Evolutionary conservation across 2,888 invertebrate species (phyloP).

Genomic region (Didymodactylos carnosus): DNA sequence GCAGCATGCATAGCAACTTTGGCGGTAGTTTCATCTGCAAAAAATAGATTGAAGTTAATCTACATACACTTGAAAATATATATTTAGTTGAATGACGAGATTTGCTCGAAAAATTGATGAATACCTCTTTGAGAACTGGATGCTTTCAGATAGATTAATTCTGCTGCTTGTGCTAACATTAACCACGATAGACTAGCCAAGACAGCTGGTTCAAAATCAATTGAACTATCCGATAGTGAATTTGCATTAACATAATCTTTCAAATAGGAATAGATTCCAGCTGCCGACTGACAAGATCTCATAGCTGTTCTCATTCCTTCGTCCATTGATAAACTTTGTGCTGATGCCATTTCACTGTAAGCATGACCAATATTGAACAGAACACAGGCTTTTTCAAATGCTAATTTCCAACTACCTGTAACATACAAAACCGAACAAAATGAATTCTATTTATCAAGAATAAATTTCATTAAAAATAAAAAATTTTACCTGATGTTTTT

Average conservation of each 20-base stretch:
- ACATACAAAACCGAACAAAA: neutral
- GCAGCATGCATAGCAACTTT: slow-evolving; percentile 76
- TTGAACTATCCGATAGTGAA: slow-evolving; percentile 80
- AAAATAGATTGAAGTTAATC: neutral
- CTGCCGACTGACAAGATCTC: slow-evolving; percentile 69
- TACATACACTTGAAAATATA: neutral
- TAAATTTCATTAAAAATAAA: neutral
- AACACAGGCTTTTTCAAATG: slow-evolving; percentile 79
- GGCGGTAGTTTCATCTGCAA: slow-evolving; percentile 68
- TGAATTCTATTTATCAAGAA: neutral
- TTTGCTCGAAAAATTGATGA: too few species aligned
- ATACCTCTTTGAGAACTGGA: slow-evolving; percentile 31
- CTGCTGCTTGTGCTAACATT: slow-evolving; percentile 97
- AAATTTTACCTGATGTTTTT: neutral
- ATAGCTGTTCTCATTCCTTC: slow-evolving; percentile 78
- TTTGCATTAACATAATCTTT: slow-evolving; percentile 48
- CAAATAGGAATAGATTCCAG: slow-evolving; percentile 67
- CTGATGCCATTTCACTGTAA: slow-evolving; percentile 65
- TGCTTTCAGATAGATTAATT: slow-evolving; percentile 83
- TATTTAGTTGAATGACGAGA: neutral
- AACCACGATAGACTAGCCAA: slow-evolving; percentile 60
- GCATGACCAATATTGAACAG: slow-evolving; percentile 86
- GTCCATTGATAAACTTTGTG: slow-evolving; percentile 66
- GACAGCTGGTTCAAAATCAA: slow-evolving; percentile 78
- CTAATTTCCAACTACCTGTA: slow-evolving; percentile 39